Conservation (phyloP, 2,113 vertebrate genomes). For the Furnarius figulus region DNA sequence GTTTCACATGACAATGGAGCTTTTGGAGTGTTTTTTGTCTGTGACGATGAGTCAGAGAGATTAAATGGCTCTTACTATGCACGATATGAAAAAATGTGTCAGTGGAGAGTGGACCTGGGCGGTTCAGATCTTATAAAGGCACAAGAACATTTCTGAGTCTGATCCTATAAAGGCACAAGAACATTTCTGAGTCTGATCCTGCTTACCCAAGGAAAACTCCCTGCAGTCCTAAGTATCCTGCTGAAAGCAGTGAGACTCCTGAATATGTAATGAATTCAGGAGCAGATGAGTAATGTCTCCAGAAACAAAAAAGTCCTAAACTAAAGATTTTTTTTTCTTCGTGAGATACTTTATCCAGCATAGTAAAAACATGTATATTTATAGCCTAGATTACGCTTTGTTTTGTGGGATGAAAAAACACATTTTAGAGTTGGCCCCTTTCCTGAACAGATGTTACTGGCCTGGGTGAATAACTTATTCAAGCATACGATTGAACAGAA, state of each 20-base stretch:
- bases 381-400: conserved; percentile 59
- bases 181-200: background rate
- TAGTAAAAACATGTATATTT: conserved; percentile 51
- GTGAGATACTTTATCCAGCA: background rate
- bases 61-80: conserved; percentile 5
- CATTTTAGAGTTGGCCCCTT: conserved; percentile 57
- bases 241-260: background rate
- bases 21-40: conserved; percentile 48
- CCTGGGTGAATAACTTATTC: conserved; percentile 55
- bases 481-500: conserved; percentile 19
- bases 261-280: background rate
- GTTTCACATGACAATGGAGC: conserved; percentile 44
- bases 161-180: background rate
- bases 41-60: conserved; percentile 2
- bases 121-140: background rate
- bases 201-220: background rate
- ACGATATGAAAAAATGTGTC: background rate
- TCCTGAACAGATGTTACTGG: conserved; percentile 67
- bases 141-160: background rate
- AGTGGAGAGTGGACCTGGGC: background rate
- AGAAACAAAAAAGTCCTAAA: conserved; percentile 33
- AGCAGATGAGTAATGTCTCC: conserved; percentile 33
- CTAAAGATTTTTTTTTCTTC: background rate
- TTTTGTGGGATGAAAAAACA: conserved; percentile 56
- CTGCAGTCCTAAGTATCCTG: background rate